Percentiles rank a stretch among this genome's conserved stretches.
These are phyloP conservation scores for Vollenhovia emeryi DNA, from an alignment of 1,140 invertebrate species.

Conservation along the genomic window DNA sequence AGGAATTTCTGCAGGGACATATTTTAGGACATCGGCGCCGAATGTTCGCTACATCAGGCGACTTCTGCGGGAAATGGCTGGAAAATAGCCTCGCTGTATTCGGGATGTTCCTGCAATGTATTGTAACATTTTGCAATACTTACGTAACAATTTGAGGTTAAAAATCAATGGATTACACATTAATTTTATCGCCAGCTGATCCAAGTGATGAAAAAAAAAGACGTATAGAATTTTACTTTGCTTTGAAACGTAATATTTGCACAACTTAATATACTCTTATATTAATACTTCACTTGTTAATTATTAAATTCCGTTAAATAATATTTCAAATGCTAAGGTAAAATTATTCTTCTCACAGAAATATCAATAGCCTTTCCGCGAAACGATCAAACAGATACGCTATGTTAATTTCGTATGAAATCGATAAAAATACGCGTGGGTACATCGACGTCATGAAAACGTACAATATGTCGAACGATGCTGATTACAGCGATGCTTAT, in stretches of 20 bases:
- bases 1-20: slow-evolving; percentile 41
- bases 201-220: not conserved
- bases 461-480: not conserved
- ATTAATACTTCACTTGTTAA: not conserved
- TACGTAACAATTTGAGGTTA: not conserved
- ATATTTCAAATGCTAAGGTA: not conserved
- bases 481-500: slow-evolving; percentile 1
- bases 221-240: not conserved
- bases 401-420: not conserved
- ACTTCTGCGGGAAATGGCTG: slow-evolving; percentile 26
- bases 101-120: not conserved
- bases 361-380: not conserved
- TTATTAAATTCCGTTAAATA: not conserved
- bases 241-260: not conserved
- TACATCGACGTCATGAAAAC: not conserved
- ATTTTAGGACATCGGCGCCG: slow-evolving; percentile 16
- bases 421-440: not conserved
- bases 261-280: not conserved
- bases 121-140: not conserved
- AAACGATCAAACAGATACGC: not conserved
- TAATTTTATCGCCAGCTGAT: not conserved
- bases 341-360: not conserved
- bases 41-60: slow-evolving; percentile 33
- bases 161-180: not conserved
- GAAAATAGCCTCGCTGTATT: not conserved